Conservation (phyloP, 2,888 invertebrate species). For the Pachycephus smyrnensis region DNA sequence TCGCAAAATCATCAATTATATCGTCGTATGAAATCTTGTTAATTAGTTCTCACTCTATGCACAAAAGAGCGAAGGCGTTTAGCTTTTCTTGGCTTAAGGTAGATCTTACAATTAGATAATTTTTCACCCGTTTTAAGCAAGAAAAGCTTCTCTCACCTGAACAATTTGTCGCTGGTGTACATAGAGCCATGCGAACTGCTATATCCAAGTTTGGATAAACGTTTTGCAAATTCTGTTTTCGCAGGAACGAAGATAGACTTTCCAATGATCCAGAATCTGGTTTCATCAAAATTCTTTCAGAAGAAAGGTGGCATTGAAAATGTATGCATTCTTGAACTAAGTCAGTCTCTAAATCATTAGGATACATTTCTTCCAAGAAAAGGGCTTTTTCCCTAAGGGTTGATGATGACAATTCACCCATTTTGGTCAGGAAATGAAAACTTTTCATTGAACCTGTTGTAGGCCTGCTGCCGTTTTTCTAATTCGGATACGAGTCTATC, state of each 20-base stretch:
- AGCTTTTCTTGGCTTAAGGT: constrained; percentile 19
- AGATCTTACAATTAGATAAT: constrained; percentile 21
- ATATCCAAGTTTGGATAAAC: constrained; percentile 37
- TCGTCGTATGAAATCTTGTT: constrained; percentile 16
- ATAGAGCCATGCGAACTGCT: constrained; percentile 11
- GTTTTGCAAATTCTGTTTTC: constrained; percentile 36
- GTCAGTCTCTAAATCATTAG: constrained; percentile 39
- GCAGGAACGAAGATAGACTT: constrained; percentile 35
- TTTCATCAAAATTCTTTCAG: constrained; percentile 11
- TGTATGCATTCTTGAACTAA: constrained; percentile 37
- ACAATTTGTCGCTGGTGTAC: constrained; percentile 27
- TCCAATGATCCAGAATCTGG: constrained; percentile 30
- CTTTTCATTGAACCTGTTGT: constrained; percentile 19
- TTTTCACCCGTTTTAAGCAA: constrained; percentile 25
- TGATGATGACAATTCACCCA: constrained; percentile 27
- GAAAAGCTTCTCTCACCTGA: constrained; percentile 25
- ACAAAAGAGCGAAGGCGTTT: constrained; percentile 22
- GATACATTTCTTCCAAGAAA: constrained; percentile 30
- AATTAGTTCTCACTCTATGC: constrained; percentile 20
- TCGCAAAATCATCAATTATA: constrained; percentile 17
- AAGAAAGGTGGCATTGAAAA: constrained; percentile 36
- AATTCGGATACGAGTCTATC: constrained; percentile 18
- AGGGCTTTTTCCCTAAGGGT: constrained; percentile 23
- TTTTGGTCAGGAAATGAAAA: constrained; percentile 38
- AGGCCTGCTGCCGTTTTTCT: constrained; percentile 21